Evolutionary conservation across 1,140 invertebrate genomes (phyloP).

Genomic region (Pogonognathellus flavescens): DNA sequence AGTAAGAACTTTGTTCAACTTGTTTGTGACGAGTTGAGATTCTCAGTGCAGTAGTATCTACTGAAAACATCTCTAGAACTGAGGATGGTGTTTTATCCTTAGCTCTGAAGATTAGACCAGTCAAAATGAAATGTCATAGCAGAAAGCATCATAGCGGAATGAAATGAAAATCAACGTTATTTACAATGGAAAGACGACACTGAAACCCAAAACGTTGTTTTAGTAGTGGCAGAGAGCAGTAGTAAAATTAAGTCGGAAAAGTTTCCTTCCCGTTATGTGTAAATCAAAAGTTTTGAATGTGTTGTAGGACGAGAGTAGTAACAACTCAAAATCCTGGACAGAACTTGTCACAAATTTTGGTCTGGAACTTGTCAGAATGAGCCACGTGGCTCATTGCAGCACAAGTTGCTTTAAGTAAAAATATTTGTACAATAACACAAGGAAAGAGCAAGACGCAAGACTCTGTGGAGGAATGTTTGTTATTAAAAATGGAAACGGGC

Average conservation of each 20-base stretch:
- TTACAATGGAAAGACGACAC: constrained; percentile 6
- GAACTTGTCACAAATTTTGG: constrained; percentile 5
- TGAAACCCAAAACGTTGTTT: constrained; percentile 1
- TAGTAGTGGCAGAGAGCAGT: neutral
- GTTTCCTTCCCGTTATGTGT: constrained; percentile 17
- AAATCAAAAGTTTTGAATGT: constrained; percentile 4
- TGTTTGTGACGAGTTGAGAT: constrained; percentile 22
- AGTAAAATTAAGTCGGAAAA: constrained; percentile 38
- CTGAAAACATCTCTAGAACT: neutral
- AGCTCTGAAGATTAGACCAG: neutral
- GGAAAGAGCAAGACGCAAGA: neutral
- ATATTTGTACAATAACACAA: neutral
- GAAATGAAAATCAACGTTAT: constrained; percentile 36
- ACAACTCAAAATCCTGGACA: neutral
- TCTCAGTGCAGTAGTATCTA: neutral
- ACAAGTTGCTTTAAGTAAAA: neutral
- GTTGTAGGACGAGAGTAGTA: neutral
- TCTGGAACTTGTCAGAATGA: constrained; percentile 27
- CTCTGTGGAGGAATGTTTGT: constrained; percentile 1
- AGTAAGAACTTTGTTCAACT: constrained; percentile 40
- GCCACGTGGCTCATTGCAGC: neutral
- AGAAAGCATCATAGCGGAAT: neutral
- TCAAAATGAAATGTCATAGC: neutral
- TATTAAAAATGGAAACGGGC: constrained; percentile 14
- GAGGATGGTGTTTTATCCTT: neutral